A percentile compares a stretch with the other conserved stretches of the same genome.
Conservation (phyloP, 2,113 vertebrate genomes). For the Equus quagga region DNA sequence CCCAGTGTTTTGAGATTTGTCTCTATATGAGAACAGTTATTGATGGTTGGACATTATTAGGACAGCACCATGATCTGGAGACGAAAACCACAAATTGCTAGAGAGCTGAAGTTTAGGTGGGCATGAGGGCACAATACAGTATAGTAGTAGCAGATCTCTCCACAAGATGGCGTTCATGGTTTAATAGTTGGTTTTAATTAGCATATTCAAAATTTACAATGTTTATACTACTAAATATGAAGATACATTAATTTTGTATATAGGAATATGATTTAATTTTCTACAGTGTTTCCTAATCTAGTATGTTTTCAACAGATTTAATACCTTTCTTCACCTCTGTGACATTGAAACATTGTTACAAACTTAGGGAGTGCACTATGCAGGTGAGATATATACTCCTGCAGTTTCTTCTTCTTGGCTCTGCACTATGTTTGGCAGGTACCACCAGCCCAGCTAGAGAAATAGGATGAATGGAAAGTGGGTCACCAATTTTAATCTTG, state of each 20-base stretch:
- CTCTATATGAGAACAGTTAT: not conserved
- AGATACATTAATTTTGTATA: not conserved
- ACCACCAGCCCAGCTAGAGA: not conserved
- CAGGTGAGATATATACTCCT: not conserved
- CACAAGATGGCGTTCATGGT: slow-evolving; percentile 56
- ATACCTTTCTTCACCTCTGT: not conserved
- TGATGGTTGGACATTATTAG: not conserved
- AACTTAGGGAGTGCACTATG: not conserved
- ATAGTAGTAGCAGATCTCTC: not conserved
- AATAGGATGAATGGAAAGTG: not conserved
- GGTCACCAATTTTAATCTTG: not conserved
- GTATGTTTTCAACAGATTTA: not conserved
- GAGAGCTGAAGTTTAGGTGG: not conserved
- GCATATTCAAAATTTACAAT: not conserved
- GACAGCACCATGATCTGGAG: not conserved
- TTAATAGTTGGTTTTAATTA: slow-evolving; percentile 66
- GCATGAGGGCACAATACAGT: accelerated
- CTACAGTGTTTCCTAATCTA: not conserved
- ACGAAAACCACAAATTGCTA: not conserved
- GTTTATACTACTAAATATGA: not conserved
- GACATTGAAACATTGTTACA: not conserved
- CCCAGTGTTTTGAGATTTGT: not conserved
- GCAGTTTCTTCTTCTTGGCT: not conserved
- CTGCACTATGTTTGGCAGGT: not conserved
- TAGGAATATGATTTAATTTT: not conserved